Evolutionary conservation across 2,888 invertebrate species (phyloP).

Genomic region (Trachelus troglodyta): DNA sequence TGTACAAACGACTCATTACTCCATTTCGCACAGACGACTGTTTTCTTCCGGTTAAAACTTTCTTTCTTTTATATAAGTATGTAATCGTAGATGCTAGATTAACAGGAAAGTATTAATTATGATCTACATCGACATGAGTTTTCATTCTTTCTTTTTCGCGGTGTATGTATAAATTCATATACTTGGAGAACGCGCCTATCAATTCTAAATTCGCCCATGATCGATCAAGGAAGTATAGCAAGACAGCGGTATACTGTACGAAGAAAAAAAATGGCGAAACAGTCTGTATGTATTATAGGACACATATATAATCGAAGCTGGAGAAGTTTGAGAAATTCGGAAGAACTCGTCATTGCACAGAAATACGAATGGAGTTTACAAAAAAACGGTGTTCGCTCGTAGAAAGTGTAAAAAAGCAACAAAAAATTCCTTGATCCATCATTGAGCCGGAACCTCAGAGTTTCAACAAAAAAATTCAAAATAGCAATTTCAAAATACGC

Average conservation of each 20-base stretch:
- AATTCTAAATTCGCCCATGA: not conserved
- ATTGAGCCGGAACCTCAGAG: not conserved
- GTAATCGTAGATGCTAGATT: not conserved
- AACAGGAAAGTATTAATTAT: not conserved
- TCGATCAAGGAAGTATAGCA: not conserved
- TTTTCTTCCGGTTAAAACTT: not conserved
- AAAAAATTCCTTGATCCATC: not conserved
- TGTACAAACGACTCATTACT: not conserved
- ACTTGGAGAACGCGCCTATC: not conserved
- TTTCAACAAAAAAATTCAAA: not conserved
- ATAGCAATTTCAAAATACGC: not conserved
- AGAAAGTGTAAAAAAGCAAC: not conserved
- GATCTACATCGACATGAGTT: not conserved
- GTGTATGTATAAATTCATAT: not conserved
- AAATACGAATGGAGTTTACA: not conserved
- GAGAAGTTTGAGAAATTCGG: not conserved
- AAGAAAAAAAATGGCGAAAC: not conserved
- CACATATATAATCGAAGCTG: not conserved
- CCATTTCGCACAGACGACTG: not conserved
- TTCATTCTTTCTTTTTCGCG: not conserved
- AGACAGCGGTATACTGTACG: not conserved
- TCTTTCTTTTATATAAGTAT: not conserved
- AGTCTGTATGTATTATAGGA: not conserved
- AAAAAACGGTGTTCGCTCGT: not conserved
- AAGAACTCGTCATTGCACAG: not conserved